Conservation (phyloP, 2,888 invertebrate genomes). For the Caenorhabditis afra region DNA sequence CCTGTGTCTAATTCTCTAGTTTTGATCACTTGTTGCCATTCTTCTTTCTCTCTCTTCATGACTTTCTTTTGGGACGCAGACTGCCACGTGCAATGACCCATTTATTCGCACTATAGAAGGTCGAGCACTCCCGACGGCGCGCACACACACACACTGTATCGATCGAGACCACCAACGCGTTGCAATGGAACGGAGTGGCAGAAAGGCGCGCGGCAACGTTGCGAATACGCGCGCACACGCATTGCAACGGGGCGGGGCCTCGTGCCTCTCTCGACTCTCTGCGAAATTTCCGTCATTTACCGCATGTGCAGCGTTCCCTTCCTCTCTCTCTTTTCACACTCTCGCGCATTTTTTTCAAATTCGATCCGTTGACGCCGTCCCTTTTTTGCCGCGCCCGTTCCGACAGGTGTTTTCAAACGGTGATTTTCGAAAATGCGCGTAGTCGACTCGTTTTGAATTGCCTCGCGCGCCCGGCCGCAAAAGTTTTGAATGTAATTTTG, state of each 20-base stretch:
- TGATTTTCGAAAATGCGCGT: too few relatives aligned
- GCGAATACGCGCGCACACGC: conserved; percentile 21
- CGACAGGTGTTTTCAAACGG: too few relatives aligned
- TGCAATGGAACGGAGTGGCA: not conserved
- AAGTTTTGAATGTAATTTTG: not conserved
- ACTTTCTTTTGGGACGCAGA: too few relatives aligned
- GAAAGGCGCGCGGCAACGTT: conserved; percentile 12
- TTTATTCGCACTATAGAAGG: too few relatives aligned
- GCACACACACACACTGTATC: too few relatives aligned
- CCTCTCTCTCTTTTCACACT: conserved; percentile 13
- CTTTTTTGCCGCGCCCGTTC: too few relatives aligned
- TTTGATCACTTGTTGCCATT: too few relatives aligned
- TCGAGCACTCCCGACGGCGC: too few relatives aligned
- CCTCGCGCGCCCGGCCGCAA: not conserved
- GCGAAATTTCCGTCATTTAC: conserved; percentile 43
- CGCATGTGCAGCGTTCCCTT: conserved; percentile 16
- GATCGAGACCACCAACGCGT: too few relatives aligned
- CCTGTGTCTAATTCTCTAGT: too few relatives aligned
- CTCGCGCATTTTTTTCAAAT: conserved; percentile 11
- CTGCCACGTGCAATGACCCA: too few relatives aligned
- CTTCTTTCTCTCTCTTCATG: too few relatives aligned
- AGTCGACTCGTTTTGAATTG: not conserved
- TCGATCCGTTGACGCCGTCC: not conserved
- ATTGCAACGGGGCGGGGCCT: conserved; percentile 23
- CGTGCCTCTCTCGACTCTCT: conserved; percentile 18